Evolutionary conservation across 2,113 vertebrate genomes (phyloP).

Genomic region (Zapus hudsonius): DNA sequence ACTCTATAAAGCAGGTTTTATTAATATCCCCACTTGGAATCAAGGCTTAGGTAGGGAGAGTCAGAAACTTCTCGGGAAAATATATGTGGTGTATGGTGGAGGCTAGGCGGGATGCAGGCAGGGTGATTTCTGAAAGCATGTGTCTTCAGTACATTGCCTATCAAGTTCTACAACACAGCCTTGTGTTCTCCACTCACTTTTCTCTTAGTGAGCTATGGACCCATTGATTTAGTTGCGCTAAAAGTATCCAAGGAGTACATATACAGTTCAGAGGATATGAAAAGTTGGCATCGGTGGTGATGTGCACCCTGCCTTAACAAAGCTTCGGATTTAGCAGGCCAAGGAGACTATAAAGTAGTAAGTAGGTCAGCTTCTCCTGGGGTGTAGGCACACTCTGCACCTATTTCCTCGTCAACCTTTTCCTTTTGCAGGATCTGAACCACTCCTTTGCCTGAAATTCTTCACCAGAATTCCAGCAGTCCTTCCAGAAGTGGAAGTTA

Average conservation of each 20-base stretch:
- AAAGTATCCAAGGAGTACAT: slow-evolving; percentile 17
- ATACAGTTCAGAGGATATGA: slow-evolving; percentile 8
- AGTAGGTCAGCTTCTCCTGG: neutral
- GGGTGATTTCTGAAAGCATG: neutral
- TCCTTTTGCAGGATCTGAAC: neutral
- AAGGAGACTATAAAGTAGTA: slow-evolving; percentile 13
- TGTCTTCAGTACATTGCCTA: neutral
- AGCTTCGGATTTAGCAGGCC: neutral
- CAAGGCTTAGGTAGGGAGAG: neutral
- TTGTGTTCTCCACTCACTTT: slow-evolving; percentile 26
- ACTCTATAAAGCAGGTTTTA: neutral
- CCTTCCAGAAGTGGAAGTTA: neutral
- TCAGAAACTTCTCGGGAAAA: slow-evolving; percentile 16
- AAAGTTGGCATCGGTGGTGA: neutral
- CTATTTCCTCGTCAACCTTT: neutral
- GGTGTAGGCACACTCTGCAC: neutral
- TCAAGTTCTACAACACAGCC: neutral
- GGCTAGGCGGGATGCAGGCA: neutral
- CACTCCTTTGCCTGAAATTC: neutral
- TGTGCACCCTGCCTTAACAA: neutral
- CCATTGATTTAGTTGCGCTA: slow-evolving; percentile 21
- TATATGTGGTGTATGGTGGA: neutral
- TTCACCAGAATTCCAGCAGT: neutral
- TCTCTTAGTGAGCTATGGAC: neutral
- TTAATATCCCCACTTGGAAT: neutral